Evolutionary conservation across 2,888 invertebrate genomes (phyloP).

Genomic region (Nephrotoma flavescens): DNA sequence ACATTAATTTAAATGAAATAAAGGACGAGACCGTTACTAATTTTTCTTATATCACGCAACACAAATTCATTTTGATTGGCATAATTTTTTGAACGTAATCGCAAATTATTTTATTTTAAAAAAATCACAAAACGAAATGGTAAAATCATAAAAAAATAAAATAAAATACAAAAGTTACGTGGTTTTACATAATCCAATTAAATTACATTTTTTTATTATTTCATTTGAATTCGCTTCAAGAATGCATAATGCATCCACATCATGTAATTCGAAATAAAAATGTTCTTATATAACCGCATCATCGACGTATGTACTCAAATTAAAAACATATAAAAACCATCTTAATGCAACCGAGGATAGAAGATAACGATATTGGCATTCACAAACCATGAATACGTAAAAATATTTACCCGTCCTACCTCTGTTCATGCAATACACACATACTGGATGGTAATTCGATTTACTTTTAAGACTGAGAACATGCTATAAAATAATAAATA

Average conservation of each 20-base stretch:
- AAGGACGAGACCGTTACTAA: not conserved
- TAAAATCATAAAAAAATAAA: not conserved
- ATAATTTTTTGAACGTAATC: not conserved
- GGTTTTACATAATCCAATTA: conserved; percentile 1
- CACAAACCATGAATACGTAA: not conserved
- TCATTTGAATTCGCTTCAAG: not conserved
- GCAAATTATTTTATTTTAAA: not conserved
- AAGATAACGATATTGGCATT: not conserved
- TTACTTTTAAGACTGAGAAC: not conserved
- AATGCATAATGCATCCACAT: not conserved
- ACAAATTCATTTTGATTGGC: not conserved
- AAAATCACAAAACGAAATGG: not conserved
- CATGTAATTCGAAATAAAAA: not conserved
- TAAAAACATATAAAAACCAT: not conserved
- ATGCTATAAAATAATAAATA: not conserved
- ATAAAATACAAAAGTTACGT: not conserved
- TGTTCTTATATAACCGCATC: not conserved
- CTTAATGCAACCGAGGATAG: not conserved
- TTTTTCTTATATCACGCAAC: not conserved
- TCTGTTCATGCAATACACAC: not conserved
- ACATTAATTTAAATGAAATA: not conserved
- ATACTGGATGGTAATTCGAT: not conserved
- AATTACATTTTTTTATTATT: not conserved
- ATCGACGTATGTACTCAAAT: not conserved
- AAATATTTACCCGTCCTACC: not conserved